phyloP scores from a whole-genome alignment of 1,140 invertebrate species.

The Cydia pomonella region DNA sequence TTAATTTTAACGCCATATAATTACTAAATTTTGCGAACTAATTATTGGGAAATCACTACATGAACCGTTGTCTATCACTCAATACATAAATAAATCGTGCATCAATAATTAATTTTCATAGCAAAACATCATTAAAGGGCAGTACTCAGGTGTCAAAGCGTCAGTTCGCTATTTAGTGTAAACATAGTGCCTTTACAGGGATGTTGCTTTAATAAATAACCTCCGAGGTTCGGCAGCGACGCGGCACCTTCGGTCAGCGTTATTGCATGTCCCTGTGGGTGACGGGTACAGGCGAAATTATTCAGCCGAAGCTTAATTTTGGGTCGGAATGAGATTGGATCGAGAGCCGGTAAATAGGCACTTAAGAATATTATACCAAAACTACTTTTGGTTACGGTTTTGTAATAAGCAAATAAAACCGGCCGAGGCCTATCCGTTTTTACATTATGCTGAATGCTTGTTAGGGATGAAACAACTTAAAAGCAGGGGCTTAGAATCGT shows the following conservation, averaged over 20 bases:
- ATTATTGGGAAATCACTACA: too few relatives aligned
- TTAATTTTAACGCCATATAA: too few relatives aligned
- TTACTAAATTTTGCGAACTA: too few relatives aligned
- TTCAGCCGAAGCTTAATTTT: slow-evolving; percentile 31
- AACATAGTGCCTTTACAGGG: neutral
- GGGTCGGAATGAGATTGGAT: slow-evolving; percentile 27
- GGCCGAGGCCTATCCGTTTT: neutral
- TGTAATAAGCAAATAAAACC: neutral
- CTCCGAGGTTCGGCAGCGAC: neutral
- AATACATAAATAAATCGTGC: too few relatives aligned
- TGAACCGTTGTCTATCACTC: too few relatives aligned
- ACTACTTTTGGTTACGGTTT: slow-evolving; percentile 23
- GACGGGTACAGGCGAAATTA: slow-evolving; percentile 21
- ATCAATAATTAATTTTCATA: neutral
- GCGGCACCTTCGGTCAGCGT: slow-evolving; percentile 21
- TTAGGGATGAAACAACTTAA: neutral
- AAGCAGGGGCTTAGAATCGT: neutral
- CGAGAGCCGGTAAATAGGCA: slow-evolving; percentile 24
- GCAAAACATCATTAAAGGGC: neutral
- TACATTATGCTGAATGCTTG: neutral
- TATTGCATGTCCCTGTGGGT: slow-evolving; percentile 22
- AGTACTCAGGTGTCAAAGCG: slow-evolving; percentile 14
- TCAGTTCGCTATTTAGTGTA: slow-evolving; percentile 4
- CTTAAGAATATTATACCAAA: slow-evolving; percentile 24
- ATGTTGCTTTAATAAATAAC: slow-evolving; percentile 22